These are phyloP conservation scores for Neodiprion virginianus DNA, from an alignment of 1,140 invertebrate genomes.

Conservation along the genomic window DNA sequence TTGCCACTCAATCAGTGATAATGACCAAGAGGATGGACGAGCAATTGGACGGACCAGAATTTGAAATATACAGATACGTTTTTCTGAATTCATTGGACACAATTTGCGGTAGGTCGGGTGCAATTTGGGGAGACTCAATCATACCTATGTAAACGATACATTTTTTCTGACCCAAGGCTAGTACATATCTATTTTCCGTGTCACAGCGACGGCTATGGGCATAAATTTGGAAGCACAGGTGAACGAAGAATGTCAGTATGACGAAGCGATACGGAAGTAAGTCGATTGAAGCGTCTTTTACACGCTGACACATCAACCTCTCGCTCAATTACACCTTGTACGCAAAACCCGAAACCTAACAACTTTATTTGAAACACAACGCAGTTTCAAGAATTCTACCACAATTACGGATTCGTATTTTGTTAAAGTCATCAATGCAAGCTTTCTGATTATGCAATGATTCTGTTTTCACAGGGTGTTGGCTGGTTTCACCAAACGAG, in stretches of 20 bases:
- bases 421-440: too few relatives aligned
- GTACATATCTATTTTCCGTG: background rate
- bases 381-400: too few relatives aligned
- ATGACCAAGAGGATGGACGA: conserved; percentile 22
- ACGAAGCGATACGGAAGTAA: background rate
- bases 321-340: too few relatives aligned
- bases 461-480: too few relatives aligned
- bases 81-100: conserved; percentile 24
- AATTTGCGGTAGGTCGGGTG: conserved; percentile 26
- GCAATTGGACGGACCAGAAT: conserved; percentile 14
- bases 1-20: conserved; percentile 20
- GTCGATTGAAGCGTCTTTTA: background rate
- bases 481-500: background rate
- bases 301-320: too few relatives aligned
- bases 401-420: too few relatives aligned
- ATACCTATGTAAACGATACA: background rate
- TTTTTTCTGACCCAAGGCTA: background rate
- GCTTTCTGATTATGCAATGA: too few relatives aligned
- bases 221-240: conserved; percentile 23
- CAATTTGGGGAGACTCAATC: background rate
- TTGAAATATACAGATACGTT: conserved; percentile 26
- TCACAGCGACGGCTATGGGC: conserved; percentile 29
- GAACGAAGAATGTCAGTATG: background rate
- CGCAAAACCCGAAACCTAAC: too few relatives aligned
- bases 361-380: too few relatives aligned